Evolutionary conservation across 2,797 vertebrate genomes (phyloP).

Genomic region (Siniperca scherzeri): DNA sequence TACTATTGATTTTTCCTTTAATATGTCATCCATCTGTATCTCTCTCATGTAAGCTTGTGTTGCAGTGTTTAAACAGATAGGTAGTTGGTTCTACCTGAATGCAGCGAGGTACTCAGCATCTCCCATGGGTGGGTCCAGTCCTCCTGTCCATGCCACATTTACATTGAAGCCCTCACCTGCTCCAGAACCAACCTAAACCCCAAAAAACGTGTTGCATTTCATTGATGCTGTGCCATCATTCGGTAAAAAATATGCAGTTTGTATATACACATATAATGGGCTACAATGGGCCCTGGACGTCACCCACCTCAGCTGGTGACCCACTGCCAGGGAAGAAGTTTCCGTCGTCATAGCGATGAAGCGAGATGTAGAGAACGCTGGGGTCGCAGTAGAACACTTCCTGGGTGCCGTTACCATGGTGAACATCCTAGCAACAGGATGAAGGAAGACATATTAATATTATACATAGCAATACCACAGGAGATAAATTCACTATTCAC

Average conservation of each 20-base stretch:
- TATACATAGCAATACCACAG: neutral
- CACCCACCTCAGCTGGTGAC: constrained; percentile 90
- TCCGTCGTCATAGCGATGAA: constrained; percentile 95
- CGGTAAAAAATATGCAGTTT: neutral
- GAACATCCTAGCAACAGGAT: constrained; percentile 89
- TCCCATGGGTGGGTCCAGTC: constrained; percentile 97
- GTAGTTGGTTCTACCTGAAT: constrained; percentile 88
- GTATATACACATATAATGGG: no score
- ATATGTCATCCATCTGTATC: neutral
- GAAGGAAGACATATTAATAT: neutral
- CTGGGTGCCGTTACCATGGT: constrained; percentile 97
- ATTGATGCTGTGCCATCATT: neutral
- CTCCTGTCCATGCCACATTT: constrained; percentile 95
- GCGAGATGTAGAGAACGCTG: constrained; percentile 94
- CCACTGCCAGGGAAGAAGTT: constrained; percentile 98
- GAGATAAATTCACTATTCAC: neutral
- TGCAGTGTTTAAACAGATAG: constrained; percentile 3
- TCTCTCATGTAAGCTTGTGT: neutral
- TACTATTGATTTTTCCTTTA: neutral
- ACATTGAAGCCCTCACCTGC: constrained; percentile 94
- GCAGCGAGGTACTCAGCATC: constrained; percentile 96
- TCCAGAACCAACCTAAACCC: constrained; percentile 91
- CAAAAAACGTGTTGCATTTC: neutral
- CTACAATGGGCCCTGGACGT: neutral
- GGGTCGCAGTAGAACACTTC: constrained; percentile 95